A percentile compares a stretch with the other conserved stretches of the same genome.
Conservation (phyloP, 2,113 vertebrate species). For the Paramisgurnus dabryanus region DNA sequence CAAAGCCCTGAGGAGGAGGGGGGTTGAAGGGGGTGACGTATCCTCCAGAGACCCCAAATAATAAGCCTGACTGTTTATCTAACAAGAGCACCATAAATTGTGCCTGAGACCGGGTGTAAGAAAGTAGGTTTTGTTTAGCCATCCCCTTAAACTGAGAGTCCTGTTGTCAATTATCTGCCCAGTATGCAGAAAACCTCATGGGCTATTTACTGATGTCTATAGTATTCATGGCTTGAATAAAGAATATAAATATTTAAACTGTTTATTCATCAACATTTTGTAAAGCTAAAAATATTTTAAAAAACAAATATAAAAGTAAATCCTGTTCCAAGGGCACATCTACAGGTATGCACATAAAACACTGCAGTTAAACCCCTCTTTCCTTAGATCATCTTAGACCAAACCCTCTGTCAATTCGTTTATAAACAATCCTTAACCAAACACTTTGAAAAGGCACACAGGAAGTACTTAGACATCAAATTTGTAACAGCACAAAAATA, state of each 20-base stretch:
- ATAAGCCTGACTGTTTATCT: slow-evolving; percentile 56
- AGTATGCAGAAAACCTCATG: slow-evolving; percentile 7
- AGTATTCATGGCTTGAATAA: neutral
- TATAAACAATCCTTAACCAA: neutral
- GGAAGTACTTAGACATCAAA: slow-evolving; percentile 50
- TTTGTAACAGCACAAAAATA: slow-evolving; percentile 49
- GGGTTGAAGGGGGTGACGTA: neutral
- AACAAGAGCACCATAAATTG: slow-evolving; percentile 45
- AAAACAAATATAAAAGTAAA: neutral
- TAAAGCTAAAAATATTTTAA: neutral
- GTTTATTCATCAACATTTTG: neutral
- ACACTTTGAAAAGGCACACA: slow-evolving; percentile 34
- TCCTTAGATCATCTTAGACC: neutral
- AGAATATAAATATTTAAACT: slow-evolving; percentile 3
- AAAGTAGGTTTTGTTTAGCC: slow-evolving; percentile 29
- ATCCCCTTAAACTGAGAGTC: slow-evolving; percentile 15
- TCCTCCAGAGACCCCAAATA: slow-evolving; percentile 55
- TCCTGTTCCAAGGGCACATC: neutral
- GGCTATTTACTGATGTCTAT: neutral
- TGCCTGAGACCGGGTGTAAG: slow-evolving; percentile 15
- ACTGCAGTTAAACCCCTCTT: neutral
- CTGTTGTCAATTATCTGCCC: slow-evolving; percentile 29
- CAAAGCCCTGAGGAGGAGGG: slow-evolving; percentile 47
- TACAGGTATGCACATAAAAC: neutral
- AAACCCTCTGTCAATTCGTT: slow-evolving; percentile 1